Evolutionary conservation across 2,888 invertebrate species (phyloP).

Genomic region (Agonopterix heracliana): DNA sequence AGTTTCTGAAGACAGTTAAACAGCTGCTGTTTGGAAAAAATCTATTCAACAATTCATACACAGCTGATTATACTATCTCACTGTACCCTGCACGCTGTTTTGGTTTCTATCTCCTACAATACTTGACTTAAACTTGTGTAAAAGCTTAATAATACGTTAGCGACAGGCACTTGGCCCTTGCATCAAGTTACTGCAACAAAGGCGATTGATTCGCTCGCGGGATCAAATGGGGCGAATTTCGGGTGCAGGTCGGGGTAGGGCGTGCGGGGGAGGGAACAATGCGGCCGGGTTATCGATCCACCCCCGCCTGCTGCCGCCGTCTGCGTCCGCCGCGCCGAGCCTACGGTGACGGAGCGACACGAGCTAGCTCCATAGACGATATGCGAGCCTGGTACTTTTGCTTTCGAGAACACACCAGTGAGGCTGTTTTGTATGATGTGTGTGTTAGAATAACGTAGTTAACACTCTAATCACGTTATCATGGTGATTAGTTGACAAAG

Average conservation of each 20-base stretch:
- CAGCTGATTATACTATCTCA: constrained; percentile 3
- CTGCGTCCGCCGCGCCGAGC: constrained; percentile 45
- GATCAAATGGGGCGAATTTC: constrained; percentile 71
- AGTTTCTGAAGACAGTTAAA: constrained; percentile 3
- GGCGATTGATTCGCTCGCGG: constrained; percentile 66
- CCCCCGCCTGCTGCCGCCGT: constrained; percentile 39
- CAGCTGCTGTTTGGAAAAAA: constrained; percentile 8
- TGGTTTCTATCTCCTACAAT: background rate
- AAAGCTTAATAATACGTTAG: background rate
- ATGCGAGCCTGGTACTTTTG: constrained; percentile 66
- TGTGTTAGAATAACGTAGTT: background rate
- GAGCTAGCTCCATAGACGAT: constrained; percentile 36
- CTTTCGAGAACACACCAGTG: constrained; percentile 44
- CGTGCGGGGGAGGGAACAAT: constrained; percentile 58
- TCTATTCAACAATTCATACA: constrained; percentile 4
- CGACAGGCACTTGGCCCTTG: constrained; percentile 16
- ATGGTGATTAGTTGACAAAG: too few relatives aligned
- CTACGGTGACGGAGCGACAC: constrained; percentile 27
- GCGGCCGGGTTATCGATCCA: constrained; percentile 72
- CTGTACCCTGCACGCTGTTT: background rate
- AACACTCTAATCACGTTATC: too few relatives aligned
- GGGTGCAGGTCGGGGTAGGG: constrained; percentile 50
- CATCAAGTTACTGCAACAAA: constrained; percentile 67
- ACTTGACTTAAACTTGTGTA: background rate
- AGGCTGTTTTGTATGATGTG: constrained; percentile 16